A percentile compares a stretch with the other conserved stretches of the same genome.
Conservation (phyloP, 92 coral and sea anemone species). For the Siderastrea siderea region DNA sequence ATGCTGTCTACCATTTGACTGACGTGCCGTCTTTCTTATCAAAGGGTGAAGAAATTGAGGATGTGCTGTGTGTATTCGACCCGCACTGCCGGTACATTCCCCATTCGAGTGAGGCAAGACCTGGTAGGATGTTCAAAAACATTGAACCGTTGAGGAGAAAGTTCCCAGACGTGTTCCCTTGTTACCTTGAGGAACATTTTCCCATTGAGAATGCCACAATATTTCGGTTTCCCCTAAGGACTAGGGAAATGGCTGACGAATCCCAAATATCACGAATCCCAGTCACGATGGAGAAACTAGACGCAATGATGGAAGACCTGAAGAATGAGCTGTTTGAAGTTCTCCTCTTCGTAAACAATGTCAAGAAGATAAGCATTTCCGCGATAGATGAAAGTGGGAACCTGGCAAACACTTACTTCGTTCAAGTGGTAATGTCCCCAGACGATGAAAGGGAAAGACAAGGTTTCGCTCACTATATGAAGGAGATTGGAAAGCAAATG, state of each 20-base stretch:
- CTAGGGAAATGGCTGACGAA: constrained; percentile 56
- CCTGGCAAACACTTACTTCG: constrained; percentile 58
- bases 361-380: constrained; percentile 73
- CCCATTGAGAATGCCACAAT: constrained; percentile 73
- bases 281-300: constrained; percentile 35
- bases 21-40: constrained; percentile 88
- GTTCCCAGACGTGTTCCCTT: constrained; percentile 79
- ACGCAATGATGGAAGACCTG: constrained; percentile 63
- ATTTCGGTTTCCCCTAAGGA: constrained; percentile 81
- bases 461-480: constrained; percentile 45
- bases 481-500: constrained; percentile 19
- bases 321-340: constrained; percentile 74
- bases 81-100: constrained; percentile 84
- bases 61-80: constrained; percentile 83
- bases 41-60: constrained; percentile 75
- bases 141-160: constrained; percentile 45
- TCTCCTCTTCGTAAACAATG: constrained; percentile 84
- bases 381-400: constrained; percentile 60
- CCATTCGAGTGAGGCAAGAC: constrained; percentile 58
- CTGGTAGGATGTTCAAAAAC: constrained; percentile 73
- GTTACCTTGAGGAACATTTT: constrained; percentile 77
- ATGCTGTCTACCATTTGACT: constrained; percentile 91
- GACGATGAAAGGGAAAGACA: constrained; percentile 63
- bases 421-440: constrained; percentile 44
- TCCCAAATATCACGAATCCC: constrained; percentile 42